phyloP scores from a whole-genome alignment of 2,113 vertebrate genomes.

The Muntiacus reevesi region DNA sequence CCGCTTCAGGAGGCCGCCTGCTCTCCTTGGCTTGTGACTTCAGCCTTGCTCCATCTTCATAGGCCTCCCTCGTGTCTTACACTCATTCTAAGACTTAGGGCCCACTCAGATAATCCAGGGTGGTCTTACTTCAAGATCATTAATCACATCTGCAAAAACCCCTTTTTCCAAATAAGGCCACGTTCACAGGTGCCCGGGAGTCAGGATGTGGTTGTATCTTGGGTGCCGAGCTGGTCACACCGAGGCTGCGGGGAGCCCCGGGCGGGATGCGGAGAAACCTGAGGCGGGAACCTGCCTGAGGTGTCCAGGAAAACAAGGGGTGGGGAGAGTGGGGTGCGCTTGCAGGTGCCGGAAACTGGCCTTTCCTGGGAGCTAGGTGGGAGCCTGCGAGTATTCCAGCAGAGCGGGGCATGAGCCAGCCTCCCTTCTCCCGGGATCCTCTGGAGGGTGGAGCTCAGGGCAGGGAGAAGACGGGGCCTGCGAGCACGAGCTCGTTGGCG shows the following conservation, averaged over 20 bases:
- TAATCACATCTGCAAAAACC: neutral
- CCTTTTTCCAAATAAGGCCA: neutral
- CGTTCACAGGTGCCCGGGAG: neutral
- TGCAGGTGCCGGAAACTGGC: neutral
- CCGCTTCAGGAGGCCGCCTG: fast-evolving
- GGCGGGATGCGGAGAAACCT: neutral
- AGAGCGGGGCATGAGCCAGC: neutral
- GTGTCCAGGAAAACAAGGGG: neutral
- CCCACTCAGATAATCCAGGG: neutral
- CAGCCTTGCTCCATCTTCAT: neutral
- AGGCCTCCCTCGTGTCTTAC: neutral
- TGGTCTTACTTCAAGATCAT: neutral
- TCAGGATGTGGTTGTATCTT: neutral
- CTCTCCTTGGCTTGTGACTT: neutral
- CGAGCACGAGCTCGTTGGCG: neutral
- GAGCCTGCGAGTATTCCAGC: neutral
- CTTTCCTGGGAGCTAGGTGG: neutral
- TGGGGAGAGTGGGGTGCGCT: neutral
- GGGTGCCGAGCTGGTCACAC: neutral
- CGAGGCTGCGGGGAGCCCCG: fast-evolving
- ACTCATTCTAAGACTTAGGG: fast-evolving
- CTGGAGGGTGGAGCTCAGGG: neutral
- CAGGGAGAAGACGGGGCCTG: neutral
- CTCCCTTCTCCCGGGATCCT: neutral
- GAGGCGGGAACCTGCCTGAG: neutral